These are phyloP conservation scores for Andrena bucephala DNA, from an alignment of 2,888 invertebrate genomes.

Conservation along the genomic window DNA sequence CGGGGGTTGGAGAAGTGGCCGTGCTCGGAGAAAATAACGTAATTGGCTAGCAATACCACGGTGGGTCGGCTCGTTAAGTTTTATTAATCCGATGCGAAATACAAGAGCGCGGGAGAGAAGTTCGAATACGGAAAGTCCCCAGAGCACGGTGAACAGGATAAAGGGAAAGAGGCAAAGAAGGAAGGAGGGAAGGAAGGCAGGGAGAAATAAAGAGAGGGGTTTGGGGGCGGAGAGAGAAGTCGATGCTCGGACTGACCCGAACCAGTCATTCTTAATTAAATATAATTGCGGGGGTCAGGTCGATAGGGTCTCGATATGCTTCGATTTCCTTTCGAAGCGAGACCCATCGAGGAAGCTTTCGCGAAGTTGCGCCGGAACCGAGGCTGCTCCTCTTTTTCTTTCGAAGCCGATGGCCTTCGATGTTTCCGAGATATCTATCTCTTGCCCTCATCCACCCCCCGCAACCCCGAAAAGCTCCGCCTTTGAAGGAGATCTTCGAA, in stretches of 20 bases:
- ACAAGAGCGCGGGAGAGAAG: constrained; percentile 35
- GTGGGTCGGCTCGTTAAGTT: constrained; percentile 68
- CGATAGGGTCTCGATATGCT: constrained; percentile 45
- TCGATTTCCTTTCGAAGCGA: constrained; percentile 56
- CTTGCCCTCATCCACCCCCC: neutral
- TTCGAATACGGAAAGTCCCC: constrained; percentile 54
- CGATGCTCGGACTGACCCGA: constrained; percentile 45
- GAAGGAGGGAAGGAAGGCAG: neutral
- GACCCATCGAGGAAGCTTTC: constrained; percentile 34
- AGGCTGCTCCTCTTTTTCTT: constrained; percentile 46
- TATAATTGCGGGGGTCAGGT: constrained; percentile 62
- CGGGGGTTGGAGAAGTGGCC: constrained; percentile 43
- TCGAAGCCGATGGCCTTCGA: constrained; percentile 65
- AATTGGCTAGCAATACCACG: constrained; percentile 67
- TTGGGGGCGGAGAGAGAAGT: neutral
- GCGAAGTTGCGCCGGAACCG: constrained; percentile 32
- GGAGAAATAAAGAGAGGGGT: constrained; percentile 10
- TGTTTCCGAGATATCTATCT: constrained; percentile 73
- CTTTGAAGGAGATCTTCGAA: constrained; percentile 67
- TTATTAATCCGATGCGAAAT: constrained; percentile 72
- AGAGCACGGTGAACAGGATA: constrained; percentile 19
- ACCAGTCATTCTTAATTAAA: constrained; percentile 71
- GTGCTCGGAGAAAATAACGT: constrained; percentile 69
- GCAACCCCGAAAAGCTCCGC: constrained; percentile 24
- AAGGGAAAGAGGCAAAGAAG: neutral